Percentiles rank a stretch among this genome's conserved stretches.
phyloP scores from a whole-genome alignment of 2,113 vertebrate genomes.

The Cromileptes altivelis region DNA sequence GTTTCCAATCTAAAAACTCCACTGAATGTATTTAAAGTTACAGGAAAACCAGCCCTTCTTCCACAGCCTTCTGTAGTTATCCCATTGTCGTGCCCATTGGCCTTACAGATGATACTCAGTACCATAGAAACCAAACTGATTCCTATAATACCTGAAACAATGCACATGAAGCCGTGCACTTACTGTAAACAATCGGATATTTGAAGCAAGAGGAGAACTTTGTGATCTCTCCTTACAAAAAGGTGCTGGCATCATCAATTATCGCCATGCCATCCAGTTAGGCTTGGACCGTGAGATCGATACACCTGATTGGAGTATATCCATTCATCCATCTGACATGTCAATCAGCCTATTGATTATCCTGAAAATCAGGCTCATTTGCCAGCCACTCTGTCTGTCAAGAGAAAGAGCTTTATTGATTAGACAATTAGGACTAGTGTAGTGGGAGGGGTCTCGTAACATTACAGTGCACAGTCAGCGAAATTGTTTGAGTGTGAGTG shows the following conservation, averaged over 20 bases:
- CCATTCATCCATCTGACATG: slow-evolving; percentile 66
- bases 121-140: slow-evolving; percentile 2
- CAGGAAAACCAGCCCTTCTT: slow-evolving; percentile 7
- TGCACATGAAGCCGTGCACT: not conserved
- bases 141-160: not conserved
- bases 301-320: slow-evolving; percentile 68
- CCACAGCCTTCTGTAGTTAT: not conserved
- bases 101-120: not conserved
- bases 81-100: not conserved
- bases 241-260: slow-evolving; percentile 49
- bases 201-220: slow-evolving; percentile 9
- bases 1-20: not conserved
- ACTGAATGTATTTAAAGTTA: slow-evolving; percentile 6
- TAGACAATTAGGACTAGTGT: slow-evolving; percentile 45
- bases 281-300: slow-evolving; percentile 43
- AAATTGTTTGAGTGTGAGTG: slow-evolving; percentile 40
- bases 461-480: slow-evolving; percentile 31
- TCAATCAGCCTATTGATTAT: slow-evolving; percentile 65
- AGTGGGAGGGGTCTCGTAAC: slow-evolving; percentile 29
- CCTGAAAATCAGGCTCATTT: slow-evolving; percentile 65
- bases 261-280: slow-evolving; percentile 31
- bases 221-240: slow-evolving; percentile 11
- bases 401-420: slow-evolving; percentile 66
- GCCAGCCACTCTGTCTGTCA: slow-evolving; percentile 45
- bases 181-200: not conserved